A percentile compares a stretch with the other conserved stretches of the same genome.
These are phyloP conservation scores for Agrochola macilenta DNA, from an alignment of 2,888 invertebrate genomes.

Conservation along the genomic window DNA sequence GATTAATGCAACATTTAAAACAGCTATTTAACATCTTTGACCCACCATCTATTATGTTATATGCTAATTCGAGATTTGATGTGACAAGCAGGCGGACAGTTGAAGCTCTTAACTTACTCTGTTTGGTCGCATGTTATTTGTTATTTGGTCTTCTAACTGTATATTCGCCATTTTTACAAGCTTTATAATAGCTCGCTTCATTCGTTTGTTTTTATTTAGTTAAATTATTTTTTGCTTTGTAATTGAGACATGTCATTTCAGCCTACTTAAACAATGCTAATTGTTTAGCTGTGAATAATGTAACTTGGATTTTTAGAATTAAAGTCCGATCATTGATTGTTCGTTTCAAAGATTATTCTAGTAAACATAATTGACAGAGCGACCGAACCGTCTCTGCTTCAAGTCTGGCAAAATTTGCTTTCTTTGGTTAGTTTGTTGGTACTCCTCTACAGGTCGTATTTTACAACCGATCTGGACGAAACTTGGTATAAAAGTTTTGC, in stretches of 20 bases:
- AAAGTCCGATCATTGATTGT: not conserved
- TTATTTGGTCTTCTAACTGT: constrained; percentile 48
- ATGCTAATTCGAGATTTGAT: constrained; percentile 70
- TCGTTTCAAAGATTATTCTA: not conserved
- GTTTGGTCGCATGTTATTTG: constrained; percentile 47
- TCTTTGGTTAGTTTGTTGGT: no score
- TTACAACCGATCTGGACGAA: no score
- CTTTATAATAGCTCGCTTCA: no score
- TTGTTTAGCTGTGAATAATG: constrained; percentile 17
- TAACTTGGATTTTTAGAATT: not conserved
- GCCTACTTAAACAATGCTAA: not conserved
- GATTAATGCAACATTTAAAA: constrained; percentile 57
- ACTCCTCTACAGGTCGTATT: no score
- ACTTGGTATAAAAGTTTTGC: no score
- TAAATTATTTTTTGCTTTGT: constrained; percentile 16
- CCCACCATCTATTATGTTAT: constrained; percentile 67
- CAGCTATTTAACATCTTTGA: constrained; percentile 63
- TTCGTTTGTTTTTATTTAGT: not conserved
- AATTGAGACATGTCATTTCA: constrained; percentile 28
- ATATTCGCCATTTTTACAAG: constrained; percentile 22
- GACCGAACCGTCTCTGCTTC: no score
- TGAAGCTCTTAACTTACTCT: constrained; percentile 57
- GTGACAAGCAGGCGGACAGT: constrained; percentile 63
- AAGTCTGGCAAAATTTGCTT: no score
- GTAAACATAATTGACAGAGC: no score